phyloP scores from a whole-genome alignment of 2,113 vertebrate species.

The Nycticorax nycticorax region DNA sequence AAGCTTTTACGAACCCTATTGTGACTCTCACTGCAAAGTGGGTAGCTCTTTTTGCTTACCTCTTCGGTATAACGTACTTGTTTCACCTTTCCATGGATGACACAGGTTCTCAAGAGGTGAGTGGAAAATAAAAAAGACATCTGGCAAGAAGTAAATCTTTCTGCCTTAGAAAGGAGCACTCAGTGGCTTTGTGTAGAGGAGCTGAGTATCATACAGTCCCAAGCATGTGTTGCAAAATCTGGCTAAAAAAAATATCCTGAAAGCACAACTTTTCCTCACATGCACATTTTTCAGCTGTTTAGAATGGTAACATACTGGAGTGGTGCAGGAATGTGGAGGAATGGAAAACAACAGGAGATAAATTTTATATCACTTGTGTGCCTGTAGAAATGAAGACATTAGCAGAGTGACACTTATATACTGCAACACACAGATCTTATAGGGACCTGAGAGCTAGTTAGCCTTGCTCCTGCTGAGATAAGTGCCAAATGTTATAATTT shows the following conservation, averaged over 20 bases:
- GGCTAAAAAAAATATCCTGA: not conserved
- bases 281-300: not conserved
- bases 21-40: not conserved
- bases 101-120: not conserved
- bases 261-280: not conserved
- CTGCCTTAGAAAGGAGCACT: not conserved
- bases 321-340: not conserved
- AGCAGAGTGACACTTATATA: constrained; percentile 5
- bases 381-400: not conserved
- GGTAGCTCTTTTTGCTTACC: not conserved
- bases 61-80: not conserved
- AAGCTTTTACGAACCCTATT: not conserved
- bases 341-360: not conserved
- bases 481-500: constrained; percentile 35
- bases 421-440: not conserved
- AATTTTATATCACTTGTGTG: not conserved
- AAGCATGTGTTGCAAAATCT: not conserved
- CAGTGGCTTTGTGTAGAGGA: not conserved
- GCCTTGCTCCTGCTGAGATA: not conserved
- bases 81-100: not conserved
- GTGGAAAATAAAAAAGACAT: not conserved
- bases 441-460: not conserved
- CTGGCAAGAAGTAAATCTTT: not conserved
- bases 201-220: not conserved
- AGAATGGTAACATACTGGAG: not conserved